Conservation (phyloP, 2,113 vertebrate genomes). For the Mirounga angustirostris region DNA sequence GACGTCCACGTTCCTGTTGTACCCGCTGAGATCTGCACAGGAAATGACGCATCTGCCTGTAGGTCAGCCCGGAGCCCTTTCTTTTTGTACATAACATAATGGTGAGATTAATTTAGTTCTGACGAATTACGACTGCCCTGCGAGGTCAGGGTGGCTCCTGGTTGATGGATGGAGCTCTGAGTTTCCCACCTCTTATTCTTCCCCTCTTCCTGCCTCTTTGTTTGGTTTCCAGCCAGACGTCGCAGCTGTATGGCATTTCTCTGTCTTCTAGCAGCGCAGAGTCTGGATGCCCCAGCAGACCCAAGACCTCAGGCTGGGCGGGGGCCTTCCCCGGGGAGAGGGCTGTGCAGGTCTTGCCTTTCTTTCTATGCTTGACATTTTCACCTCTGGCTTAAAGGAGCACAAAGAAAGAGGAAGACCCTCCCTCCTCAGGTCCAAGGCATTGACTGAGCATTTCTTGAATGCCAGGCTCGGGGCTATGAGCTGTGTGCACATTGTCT, state of each 20-base stretch:
- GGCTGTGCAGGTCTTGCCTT: background rate
- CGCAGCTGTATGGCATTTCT: background rate
- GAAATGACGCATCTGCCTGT: background rate
- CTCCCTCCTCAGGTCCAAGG: background rate
- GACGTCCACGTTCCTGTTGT: background rate
- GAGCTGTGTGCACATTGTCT: background rate
- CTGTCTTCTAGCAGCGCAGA: background rate
- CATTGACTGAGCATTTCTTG: background rate
- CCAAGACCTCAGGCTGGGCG: background rate
- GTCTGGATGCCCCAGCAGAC: background rate
- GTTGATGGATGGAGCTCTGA: background rate
- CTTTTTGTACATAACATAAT: slow-evolving; percentile 70
- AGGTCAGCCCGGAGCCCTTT: background rate
- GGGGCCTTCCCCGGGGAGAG: background rate
- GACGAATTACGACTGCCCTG: background rate
- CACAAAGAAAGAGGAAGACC: background rate
- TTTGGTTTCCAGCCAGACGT: accelerated
- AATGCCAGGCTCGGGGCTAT: background rate
- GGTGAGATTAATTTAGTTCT: slow-evolving; percentile 61
- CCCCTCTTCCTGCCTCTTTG: slow-evolving; percentile 57
- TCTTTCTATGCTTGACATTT: background rate
- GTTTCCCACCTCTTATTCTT: slow-evolving; percentile 25
- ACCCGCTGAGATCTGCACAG: background rate
- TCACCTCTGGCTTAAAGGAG: background rate
- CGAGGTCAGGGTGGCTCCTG: slow-evolving; percentile 51